Evolutionary conservation across 2,113 vertebrate species (phyloP).

Genomic region (Elachura formosa): DNA sequence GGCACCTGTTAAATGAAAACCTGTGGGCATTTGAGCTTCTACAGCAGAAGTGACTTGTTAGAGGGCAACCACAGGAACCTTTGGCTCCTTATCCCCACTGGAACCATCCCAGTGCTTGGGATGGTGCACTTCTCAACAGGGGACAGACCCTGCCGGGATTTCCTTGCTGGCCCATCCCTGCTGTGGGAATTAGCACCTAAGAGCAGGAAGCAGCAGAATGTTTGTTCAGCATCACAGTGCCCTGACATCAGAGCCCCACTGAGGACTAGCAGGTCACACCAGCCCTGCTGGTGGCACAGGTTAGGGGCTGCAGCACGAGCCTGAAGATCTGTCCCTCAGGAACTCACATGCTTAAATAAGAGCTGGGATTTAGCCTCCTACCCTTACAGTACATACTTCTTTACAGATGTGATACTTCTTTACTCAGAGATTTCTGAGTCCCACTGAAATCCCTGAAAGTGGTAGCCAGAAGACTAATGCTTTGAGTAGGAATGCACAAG

Average conservation of each 20-base stretch:
- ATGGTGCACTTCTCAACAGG: neutral
- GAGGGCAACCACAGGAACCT: neutral
- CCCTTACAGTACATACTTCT: neutral
- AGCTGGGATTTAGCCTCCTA: neutral
- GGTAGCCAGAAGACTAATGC: neutral
- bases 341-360: neutral
- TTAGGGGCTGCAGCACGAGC: neutral
- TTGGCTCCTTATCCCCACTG: neutral
- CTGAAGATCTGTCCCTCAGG: neutral
- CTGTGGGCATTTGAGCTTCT: neutral
- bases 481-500: neutral
- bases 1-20: neutral
- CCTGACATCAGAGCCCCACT: neutral
- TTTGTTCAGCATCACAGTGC: neutral
- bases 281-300: fast-evolving
- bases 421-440: neutral
- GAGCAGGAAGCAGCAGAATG: neutral
- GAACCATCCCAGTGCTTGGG: neutral
- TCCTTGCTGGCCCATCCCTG: neutral
- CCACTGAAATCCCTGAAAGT: neutral
- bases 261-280: neutral
- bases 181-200: neutral
- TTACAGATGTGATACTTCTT: neutral
- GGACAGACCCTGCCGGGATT: neutral
- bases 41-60: neutral